Percentiles rank a stretch among this genome's conserved stretches.
Evolutionary conservation across 2,113 vertebrate species (phyloP).

Genomic region (Lasiurus cinereus): DNA sequence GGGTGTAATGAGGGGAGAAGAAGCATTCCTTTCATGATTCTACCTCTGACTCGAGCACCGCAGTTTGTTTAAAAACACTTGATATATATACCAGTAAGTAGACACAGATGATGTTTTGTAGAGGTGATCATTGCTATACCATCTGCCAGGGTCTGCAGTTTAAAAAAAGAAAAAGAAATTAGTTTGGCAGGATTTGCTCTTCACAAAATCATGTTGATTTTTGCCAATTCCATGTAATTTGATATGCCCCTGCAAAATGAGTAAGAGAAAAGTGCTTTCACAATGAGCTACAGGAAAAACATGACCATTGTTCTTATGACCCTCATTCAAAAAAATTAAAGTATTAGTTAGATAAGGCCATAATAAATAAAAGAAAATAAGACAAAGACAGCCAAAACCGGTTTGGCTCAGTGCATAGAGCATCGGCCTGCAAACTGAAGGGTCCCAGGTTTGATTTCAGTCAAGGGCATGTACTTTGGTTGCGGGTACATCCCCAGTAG

Average conservation of each 20-base stretch:
- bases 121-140: conserved; percentile 74
- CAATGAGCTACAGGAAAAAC: conserved; percentile 75
- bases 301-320: conserved; percentile 69
- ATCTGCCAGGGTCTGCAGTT: conserved; percentile 72
- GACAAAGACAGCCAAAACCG: not conserved
- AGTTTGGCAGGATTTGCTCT: conserved; percentile 72
- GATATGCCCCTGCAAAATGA: conserved; percentile 73
- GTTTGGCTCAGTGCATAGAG: too few relatives aligned
- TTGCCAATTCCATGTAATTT: conserved; percentile 74
- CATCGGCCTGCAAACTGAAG: too few relatives aligned
- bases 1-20: not conserved
- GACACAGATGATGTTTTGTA: conserved; percentile 71
- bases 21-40: conserved; percentile 47
- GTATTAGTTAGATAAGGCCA: not conserved
- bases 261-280: conserved; percentile 78
- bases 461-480: too few relatives aligned
- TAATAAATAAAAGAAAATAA: conserved; percentile 55
- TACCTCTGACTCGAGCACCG: conserved; percentile 13
- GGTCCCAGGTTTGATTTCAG: too few relatives aligned
- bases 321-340: conserved; percentile 48
- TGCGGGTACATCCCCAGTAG: too few relatives aligned
- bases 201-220: conserved; percentile 71
- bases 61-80: conserved; percentile 56
- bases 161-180: conserved; percentile 70
- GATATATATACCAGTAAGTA: conserved; percentile 62